Base-by-base conservation (phyloP, 2,113 vertebrate genomes). In the Psammodynastes pulverulentus region DNA sequence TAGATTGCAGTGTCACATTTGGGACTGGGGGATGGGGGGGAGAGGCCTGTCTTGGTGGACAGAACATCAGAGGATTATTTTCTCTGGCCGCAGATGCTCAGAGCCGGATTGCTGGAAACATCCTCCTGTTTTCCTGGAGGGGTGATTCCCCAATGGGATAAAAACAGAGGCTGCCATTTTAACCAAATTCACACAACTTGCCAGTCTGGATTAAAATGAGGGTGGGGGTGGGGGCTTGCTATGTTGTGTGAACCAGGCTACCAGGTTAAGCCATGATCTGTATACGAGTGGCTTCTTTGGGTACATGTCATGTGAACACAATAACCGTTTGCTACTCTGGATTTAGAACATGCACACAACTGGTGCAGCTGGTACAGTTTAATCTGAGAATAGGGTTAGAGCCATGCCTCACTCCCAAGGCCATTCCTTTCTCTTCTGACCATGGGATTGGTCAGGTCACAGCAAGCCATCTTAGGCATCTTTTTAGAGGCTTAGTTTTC, bases 31-130 rank as follows among this genome's bases (percentile, higher is more conserved):
- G 21, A 43, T 79, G 67, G 90, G 43, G 53, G 93, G 92, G 53
- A 96, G 95, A 96, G 89, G 91, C 93, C 92, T 89, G 93, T 94
- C 91, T 92, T 93, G 93, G 93, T 91, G 95, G 92, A 96, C 96
- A 94, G 95, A 95, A 96, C 94, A 90, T 94, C 94, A 93, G 86
- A 94, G 95, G 97, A 94, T 52, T 92, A 91, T 93, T 56, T 88
- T 94, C 94, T 87, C 54, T 52, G 2, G 26, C 92, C 89, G 43
- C 87, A 93, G 84, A 26, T 15, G 39, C 89, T 86, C 84, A 12
- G 13, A 12, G 39, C 17, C 10, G n/a, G 72, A 85, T 43, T 29
- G 48, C 88, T 23, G 86, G 39, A 29, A 56, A 45, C 19, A 9
- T 56, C 46, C 53, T 88, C 43, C 2, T 10, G n/a, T 54, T 21